These are phyloP conservation scores for Drosophila greeni DNA, from an alignment of 2,888 invertebrate genomes.

Conservation along the genomic window DNA sequence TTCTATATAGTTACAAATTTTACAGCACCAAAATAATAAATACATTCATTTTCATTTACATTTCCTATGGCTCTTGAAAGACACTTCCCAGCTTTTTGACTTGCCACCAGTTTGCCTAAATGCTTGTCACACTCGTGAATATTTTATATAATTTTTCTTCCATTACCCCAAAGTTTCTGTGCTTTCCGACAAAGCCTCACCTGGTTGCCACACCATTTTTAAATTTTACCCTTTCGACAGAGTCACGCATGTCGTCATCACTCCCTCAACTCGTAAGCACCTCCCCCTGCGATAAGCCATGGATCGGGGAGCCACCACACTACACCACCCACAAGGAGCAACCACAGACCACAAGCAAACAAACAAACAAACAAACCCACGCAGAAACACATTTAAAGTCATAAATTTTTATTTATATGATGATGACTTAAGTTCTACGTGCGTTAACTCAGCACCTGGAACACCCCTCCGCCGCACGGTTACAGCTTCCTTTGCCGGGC, in stretches of 20 bases:
- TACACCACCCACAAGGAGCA: slow-evolving; percentile 11
- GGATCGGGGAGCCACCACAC: slow-evolving; percentile 29
- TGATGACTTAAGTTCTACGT: slow-evolving; percentile 72
- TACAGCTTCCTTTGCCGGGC: slow-evolving; percentile 44
- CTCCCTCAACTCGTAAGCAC: slow-evolving; percentile 1
- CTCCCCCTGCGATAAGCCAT: slow-evolving; percentile 19
- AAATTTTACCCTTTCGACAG: slow-evolving; percentile 22
- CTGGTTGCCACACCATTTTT: slow-evolving; percentile 13
- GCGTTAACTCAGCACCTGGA: slow-evolving; percentile 58
- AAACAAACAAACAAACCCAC: slow-evolving; percentile 42
- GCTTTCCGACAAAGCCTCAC: not conserved
- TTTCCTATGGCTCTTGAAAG: not conserved
- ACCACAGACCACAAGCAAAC: slow-evolving; percentile 26
- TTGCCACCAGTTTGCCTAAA: not conserved
- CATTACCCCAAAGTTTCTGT: not conserved
- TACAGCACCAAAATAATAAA: not conserved
- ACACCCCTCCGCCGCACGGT: slow-evolving; percentile 7
- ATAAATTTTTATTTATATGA: slow-evolving; percentile 71
- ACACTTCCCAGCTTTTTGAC: not conserved
- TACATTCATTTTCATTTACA: not conserved
- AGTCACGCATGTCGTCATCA: slow-evolving; percentile 40
- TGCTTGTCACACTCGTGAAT: slow-evolving; percentile 4
- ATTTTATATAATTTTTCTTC: slow-evolving; percentile 1
- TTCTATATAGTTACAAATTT: not conserved
- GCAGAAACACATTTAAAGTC: slow-evolving; percentile 49